phyloP scores from a whole-genome alignment of 1,140 invertebrate genomes.

The Steinernema feltiae region DNA sequence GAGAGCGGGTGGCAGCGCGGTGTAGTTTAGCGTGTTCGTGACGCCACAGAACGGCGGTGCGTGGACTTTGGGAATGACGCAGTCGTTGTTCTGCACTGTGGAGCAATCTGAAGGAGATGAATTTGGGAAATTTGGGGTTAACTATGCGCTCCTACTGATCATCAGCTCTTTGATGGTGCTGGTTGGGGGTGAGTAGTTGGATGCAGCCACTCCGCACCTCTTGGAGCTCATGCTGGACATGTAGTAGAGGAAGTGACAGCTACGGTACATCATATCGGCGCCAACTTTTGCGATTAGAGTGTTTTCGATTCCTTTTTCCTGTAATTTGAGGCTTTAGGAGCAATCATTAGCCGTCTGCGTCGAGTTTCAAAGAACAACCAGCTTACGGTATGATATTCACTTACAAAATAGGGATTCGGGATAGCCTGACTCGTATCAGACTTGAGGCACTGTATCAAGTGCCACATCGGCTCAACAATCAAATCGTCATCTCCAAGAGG shows the following conservation, averaged over 20 bases:
- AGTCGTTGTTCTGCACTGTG: slow-evolving; percentile 31
- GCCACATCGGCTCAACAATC: slow-evolving; percentile 43
- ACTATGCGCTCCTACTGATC: slow-evolving; percentile 30
- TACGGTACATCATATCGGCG: slow-evolving; percentile 50
- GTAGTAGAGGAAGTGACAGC: slow-evolving; percentile 46
- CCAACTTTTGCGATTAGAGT: slow-evolving; percentile 39
- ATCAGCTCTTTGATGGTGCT: slow-evolving; percentile 16
- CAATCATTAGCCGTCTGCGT: background rate
- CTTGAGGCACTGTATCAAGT: slow-evolving; percentile 40
- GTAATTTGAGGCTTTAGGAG: slow-evolving; percentile 28
- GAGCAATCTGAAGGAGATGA: slow-evolving; percentile 24
- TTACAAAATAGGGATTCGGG: slow-evolving; percentile 49
- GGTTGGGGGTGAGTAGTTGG: slow-evolving; percentile 11
- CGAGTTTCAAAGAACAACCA: too few species aligned
- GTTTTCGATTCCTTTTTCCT: slow-evolving; percentile 23
- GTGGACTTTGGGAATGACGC: slow-evolving; percentile 18
- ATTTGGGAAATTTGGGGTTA: background rate
- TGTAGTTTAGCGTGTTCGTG: background rate
- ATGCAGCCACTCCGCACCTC: background rate
- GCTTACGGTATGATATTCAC: slow-evolving; percentile 8
- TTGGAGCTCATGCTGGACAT: slow-evolving; percentile 34
- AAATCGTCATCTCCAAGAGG: slow-evolving; percentile 43
- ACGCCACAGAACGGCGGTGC: slow-evolving; percentile 44
- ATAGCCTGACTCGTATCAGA: slow-evolving; percentile 42
- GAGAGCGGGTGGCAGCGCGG: background rate